phyloP scores from a whole-genome alignment of 2,113 vertebrate genomes.

The Pardalotus punctatus region DNA sequence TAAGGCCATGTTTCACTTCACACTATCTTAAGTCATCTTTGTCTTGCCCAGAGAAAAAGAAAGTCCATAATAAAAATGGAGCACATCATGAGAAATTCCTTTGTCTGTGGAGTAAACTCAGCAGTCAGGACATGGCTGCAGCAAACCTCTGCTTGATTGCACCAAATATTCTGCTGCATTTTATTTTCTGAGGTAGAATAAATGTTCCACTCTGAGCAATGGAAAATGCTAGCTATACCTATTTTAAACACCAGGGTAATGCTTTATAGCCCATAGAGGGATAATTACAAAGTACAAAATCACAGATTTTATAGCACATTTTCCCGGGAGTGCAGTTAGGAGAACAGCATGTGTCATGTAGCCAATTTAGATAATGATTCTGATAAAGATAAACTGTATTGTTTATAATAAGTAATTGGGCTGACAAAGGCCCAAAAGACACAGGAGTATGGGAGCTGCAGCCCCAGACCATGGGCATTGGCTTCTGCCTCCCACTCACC shows the following conservation, averaged over 20 bases:
- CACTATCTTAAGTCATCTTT: background rate
- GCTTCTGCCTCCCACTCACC: background rate
- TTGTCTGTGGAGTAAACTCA: background rate
- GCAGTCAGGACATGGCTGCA: background rate
- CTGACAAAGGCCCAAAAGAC: constrained; percentile 77
- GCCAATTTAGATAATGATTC: constrained; percentile 99
- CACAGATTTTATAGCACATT: constrained; percentile 76
- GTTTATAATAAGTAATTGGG: constrained; percentile 98
- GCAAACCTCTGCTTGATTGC: background rate
- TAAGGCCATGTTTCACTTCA: background rate
- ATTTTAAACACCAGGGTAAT: constrained; percentile 82
- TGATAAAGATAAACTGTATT: constrained; percentile 97
- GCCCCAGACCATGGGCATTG: accelerated
- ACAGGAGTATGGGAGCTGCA: background rate
- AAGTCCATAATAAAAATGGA: background rate
- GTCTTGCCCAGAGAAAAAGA: background rate
- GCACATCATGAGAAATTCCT: background rate
- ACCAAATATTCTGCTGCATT: constrained; percentile 51
- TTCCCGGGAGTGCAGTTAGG: constrained; percentile 92
- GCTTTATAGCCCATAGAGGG: constrained; percentile 88
- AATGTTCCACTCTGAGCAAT: constrained; percentile 13
- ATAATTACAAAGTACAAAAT: constrained; percentile 91
- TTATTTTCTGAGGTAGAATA: constrained; percentile 60
- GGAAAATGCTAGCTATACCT: constrained; percentile 76
- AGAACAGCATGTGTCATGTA: constrained; percentile 91